Evolutionary conservation across 2,113 vertebrate genomes (phyloP).

Genomic region (Hepsetus odoe): DNA sequence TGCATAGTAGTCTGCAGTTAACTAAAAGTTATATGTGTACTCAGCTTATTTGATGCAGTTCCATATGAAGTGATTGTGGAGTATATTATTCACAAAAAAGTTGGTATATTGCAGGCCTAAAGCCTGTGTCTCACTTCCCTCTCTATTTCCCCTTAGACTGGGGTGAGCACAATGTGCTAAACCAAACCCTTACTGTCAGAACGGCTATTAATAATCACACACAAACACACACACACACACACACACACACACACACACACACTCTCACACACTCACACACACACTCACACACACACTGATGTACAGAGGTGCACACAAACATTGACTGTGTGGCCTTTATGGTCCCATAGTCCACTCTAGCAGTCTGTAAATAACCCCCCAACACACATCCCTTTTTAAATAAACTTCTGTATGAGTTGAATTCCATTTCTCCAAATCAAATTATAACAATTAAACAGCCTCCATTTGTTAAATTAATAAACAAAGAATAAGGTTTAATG

Average conservation of each 20-base stretch:
- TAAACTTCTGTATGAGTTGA: too few species aligned
- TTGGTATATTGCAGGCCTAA: slow-evolving; percentile 69
- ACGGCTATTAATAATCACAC: slow-evolving; percentile 72
- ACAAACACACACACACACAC: slow-evolving; percentile 39
- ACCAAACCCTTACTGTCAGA: slow-evolving; percentile 79
- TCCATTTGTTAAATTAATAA: too few species aligned
- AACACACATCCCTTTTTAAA: too few species aligned
- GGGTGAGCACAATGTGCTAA: slow-evolving; percentile 73
- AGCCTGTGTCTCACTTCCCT: slow-evolving; percentile 78
- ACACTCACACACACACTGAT: neutral
- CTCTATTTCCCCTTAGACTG: slow-evolving; percentile 77
- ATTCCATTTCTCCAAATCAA: too few species aligned
- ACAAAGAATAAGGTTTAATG: too few species aligned
- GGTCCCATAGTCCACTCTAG: too few species aligned
- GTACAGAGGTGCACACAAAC: too few species aligned
- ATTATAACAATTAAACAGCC: too few species aligned
- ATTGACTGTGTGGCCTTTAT: too few species aligned
- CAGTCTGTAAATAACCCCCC: too few species aligned
- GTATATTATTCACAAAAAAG: slow-evolving; percentile 55
- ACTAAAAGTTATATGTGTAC: too few species aligned
- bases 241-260: slow-evolving; percentile 11
- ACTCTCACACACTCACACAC: neutral
- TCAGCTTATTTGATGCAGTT: neutral
- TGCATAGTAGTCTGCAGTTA: neutral
- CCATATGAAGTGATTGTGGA: slow-evolving; percentile 32